Conservation (phyloP, 64 coral and sea anemone genomes). For the Actinia equina region DNA sequence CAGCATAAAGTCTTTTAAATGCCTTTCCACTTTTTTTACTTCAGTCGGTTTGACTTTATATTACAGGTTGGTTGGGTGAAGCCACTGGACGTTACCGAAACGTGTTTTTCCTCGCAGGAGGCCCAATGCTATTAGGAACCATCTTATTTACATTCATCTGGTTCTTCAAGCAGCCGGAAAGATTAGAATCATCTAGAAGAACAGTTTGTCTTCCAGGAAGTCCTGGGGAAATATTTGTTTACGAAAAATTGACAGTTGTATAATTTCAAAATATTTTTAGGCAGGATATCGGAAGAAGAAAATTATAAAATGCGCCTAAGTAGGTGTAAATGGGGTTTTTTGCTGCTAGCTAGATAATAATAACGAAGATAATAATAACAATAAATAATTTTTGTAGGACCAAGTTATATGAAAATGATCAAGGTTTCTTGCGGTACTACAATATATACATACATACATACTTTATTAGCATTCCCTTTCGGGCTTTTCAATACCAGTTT, state of each 20-base stretch:
- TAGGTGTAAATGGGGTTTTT: too few relatives aligned
- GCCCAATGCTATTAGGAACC: slow-evolving; percentile 82
- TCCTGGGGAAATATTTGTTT: slow-evolving; percentile 48
- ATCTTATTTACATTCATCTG: slow-evolving; percentile 48
- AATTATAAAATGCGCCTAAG: too few relatives aligned
- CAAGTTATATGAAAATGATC: too few relatives aligned
- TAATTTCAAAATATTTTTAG: background rate
- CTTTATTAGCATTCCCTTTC: too few relatives aligned
- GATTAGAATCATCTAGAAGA: background rate
- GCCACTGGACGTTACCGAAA: slow-evolving; percentile 66
- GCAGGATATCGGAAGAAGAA: background rate
- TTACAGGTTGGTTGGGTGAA: slow-evolving; percentile 79
- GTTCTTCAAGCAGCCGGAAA: slow-evolving; percentile 49
- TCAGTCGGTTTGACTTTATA: background rate
- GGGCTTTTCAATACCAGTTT: too few relatives aligned
- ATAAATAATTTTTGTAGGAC: too few relatives aligned
- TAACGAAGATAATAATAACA: too few relatives aligned
- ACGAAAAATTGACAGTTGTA: slow-evolving; percentile 49
- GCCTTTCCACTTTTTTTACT: background rate
- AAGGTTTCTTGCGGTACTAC: too few relatives aligned
- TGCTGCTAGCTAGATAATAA: too few relatives aligned
- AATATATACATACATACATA: too few relatives aligned
- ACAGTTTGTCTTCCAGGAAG: slow-evolving; percentile 16
- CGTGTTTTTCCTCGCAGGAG: slow-evolving; percentile 78
- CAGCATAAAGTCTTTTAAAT: too few relatives aligned